Percentiles rank a stretch among this genome's conserved stretches.
Evolutionary conservation across 2,888 invertebrate species (phyloP).

Genomic region (Orgyia antiqua): DNA sequence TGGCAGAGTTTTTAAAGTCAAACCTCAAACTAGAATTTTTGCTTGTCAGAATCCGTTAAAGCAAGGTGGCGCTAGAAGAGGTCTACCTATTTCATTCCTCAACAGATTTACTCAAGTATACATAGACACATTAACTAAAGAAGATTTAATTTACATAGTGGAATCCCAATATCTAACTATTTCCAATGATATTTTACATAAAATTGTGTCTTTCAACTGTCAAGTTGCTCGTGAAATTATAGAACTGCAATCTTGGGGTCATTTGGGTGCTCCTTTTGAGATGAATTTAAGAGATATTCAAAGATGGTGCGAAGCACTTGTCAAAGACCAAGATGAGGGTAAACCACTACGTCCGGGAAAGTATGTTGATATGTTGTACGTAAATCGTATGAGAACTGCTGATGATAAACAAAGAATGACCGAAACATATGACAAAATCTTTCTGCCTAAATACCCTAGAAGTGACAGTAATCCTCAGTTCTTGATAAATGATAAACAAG

Average conservation of each 20-base stretch:
- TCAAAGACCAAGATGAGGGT: constrained; percentile 50
- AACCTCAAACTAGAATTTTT: constrained; percentile 89
- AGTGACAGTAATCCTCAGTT: constrained; percentile 76
- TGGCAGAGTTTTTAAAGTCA: constrained; percentile 89
- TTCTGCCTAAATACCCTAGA: constrained; percentile 65
- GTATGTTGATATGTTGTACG: constrained; percentile 88
- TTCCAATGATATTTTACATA: constrained; percentile 77
- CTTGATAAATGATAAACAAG: constrained; percentile 74
- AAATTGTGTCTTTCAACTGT: constrained; percentile 89
- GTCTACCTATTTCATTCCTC: constrained; percentile 96
- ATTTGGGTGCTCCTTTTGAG: constrained; percentile 95
- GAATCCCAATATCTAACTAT: constrained; percentile 81
- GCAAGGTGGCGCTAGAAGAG: constrained; percentile 97
- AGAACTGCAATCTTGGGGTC: constrained; percentile 83
- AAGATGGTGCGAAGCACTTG: constrained; percentile 92
- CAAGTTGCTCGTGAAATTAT: constrained; percentile 81
- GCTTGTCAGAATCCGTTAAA: constrained; percentile 98
- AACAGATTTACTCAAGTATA: constrained; percentile 97
- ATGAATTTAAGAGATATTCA: constrained; percentile 97
- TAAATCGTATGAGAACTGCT: constrained; percentile 89
- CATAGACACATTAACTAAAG: constrained; percentile 79
- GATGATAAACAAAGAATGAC: constrained; percentile 86
- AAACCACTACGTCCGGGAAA: constrained; percentile 70
- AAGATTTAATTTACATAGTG: constrained; percentile 84
- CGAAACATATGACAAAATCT: constrained; percentile 65